Percentiles rank a stretch among this genome's conserved stretches.
phyloP scores from a whole-genome alignment of 2,113 vertebrate genomes.

The Leptocoma aspasia region DNA sequence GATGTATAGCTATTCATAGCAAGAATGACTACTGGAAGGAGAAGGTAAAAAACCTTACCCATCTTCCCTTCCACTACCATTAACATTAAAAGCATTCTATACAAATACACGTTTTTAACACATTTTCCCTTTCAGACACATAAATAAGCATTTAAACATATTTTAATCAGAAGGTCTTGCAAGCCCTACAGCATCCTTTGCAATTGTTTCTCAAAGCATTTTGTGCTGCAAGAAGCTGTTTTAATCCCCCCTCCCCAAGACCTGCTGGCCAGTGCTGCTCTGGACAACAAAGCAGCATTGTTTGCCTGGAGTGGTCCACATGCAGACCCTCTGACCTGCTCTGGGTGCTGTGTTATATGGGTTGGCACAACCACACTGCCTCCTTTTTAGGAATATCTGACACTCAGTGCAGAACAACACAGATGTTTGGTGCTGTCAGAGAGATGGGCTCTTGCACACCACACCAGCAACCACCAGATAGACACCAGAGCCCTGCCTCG shows the following conservation, averaged over 20 bases:
- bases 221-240: background rate
- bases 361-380: background rate
- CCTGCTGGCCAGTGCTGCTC: background rate
- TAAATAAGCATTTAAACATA: background rate
- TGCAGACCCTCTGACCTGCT: too few relatives aligned
- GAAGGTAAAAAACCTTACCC: background rate
- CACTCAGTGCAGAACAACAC: background rate
- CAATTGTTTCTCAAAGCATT: background rate
- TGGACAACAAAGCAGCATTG: background rate
- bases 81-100: background rate
- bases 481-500: background rate
- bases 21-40: background rate
- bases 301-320: fast-evolving
- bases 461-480: fast-evolving
- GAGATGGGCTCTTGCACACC: background rate
- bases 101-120: background rate
- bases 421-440: background rate
- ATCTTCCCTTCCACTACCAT: background rate
- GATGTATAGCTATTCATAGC: background rate
- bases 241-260: too few relatives aligned
- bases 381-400: background rate
- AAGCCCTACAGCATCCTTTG: background rate
- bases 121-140: background rate
- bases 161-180: background rate
- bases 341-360: fast-evolving